Percentiles rank a stretch among this genome's conserved stretches.
These are phyloP conservation scores for Euzetes globulus DNA, from an alignment of 2,888 invertebrate genomes.

Conservation along the genomic window DNA sequence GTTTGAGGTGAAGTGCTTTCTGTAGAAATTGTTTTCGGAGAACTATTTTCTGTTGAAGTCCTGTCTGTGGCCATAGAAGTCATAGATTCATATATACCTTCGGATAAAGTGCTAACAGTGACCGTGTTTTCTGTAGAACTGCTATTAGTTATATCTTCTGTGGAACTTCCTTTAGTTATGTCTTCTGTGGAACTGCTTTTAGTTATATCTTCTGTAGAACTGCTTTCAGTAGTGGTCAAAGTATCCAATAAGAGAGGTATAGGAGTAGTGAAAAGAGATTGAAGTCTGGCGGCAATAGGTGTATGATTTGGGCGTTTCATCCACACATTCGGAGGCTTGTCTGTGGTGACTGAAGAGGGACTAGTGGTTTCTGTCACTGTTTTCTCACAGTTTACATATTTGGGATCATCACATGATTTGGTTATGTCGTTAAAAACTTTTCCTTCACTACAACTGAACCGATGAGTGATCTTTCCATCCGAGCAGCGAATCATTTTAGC, in stretches of 20 bases:
- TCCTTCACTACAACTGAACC: slow-evolving; percentile 25
- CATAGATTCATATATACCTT: too few relatives aligned
- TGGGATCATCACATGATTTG: slow-evolving; percentile 21
- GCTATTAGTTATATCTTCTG: background rate
- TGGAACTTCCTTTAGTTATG: background rate
- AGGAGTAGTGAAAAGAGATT: background rate
- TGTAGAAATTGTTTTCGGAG: too few relatives aligned
- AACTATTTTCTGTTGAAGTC: background rate
- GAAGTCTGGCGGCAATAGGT: background rate
- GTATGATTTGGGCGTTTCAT: background rate
- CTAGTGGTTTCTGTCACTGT: slow-evolving; percentile 14
- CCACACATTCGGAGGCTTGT: too few relatives aligned
- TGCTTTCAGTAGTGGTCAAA: background rate
- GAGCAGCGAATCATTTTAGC: slow-evolving; percentile 25
- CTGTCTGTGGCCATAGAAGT: background rate
- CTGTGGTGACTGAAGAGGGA: slow-evolving; percentile 8
- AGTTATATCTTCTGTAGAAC: background rate
- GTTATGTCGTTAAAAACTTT: slow-evolving; percentile 20
- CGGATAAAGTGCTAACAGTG: background rate
- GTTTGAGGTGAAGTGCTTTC: background rate
- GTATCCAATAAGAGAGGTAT: background rate
- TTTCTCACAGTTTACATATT: slow-evolving; percentile 18
- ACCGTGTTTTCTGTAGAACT: too few relatives aligned
- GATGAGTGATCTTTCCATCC: slow-evolving; percentile 18
- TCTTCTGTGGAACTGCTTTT: background rate